A percentile compares a stretch with the other conserved stretches of the same genome.
phyloP scores from a whole-genome alignment of 2,113 vertebrate genomes.

The Mobula birostris region DNA sequence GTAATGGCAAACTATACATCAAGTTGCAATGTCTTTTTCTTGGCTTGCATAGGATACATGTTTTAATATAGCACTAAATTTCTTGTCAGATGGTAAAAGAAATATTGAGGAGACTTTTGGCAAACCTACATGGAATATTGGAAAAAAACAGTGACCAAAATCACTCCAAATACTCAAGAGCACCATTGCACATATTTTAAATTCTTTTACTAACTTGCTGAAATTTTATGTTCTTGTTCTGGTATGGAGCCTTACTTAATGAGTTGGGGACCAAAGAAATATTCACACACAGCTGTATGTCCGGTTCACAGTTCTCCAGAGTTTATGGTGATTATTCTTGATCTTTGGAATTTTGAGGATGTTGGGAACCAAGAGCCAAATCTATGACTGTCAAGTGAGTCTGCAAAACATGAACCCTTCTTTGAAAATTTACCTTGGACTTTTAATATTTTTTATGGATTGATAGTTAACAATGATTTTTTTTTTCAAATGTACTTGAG shows the following conservation, averaged over 20 bases:
- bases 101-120: neutral
- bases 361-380: neutral
- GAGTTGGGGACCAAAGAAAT: neutral
- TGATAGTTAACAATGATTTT: too few relatives aligned
- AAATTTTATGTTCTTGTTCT: neutral
- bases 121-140: neutral
- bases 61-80: conserved; percentile 1
- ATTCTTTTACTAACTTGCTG: neutral
- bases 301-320: neutral
- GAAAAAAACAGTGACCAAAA: neutral
- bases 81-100: neutral
- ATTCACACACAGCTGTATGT: neutral
- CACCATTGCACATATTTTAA: neutral
- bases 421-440: neutral
- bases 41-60: neutral
- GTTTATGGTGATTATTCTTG: neutral
- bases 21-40: neutral
- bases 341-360: neutral
- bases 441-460: too few relatives aligned
- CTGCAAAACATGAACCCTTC: neutral
- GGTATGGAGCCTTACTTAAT: neutral
- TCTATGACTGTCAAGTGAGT: neutral
- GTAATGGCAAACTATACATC: neutral
- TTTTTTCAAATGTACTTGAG: too few relatives aligned
- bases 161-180: neutral